A percentile compares a stretch with the other conserved stretches of the same genome.
phyloP scores from a whole-genome alignment of 2,113 vertebrate genomes.

The Rhinolophus sinicus region DNA sequence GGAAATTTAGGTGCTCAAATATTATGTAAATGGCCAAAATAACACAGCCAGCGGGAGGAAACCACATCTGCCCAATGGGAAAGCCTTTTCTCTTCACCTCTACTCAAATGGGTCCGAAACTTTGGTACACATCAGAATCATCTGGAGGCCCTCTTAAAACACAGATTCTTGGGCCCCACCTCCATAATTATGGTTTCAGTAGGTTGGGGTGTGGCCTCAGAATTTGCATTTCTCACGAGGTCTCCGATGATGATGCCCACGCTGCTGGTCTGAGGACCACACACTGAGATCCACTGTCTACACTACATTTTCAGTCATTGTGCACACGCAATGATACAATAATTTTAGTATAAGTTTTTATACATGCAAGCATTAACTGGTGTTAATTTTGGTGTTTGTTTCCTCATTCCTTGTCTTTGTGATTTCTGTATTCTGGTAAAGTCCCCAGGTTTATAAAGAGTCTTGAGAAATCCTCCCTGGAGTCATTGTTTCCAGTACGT shows the following conservation, averaged over 20 bases:
- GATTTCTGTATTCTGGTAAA: neutral
- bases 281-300: neutral
- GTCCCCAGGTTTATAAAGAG: neutral
- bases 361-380: neutral
- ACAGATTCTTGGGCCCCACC: neutral
- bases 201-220: neutral
- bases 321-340: neutral
- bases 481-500: constrained; percentile 21
- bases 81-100: neutral
- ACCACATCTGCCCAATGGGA: neutral
- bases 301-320: neutral
- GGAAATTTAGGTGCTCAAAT: neutral
- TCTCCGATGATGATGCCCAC: neutral
- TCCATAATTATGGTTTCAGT: neutral
- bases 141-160: neutral
- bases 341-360: neutral
- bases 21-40: neutral
- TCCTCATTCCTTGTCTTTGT: neutral
- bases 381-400: neutral
- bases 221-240: neutral
- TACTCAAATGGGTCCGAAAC: neutral
- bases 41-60: neutral
- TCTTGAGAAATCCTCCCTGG: neutral
- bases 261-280: neutral
- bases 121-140: neutral